Conservation (phyloP, 2,888 invertebrate species). For the Conchocele bisecta region DNA sequence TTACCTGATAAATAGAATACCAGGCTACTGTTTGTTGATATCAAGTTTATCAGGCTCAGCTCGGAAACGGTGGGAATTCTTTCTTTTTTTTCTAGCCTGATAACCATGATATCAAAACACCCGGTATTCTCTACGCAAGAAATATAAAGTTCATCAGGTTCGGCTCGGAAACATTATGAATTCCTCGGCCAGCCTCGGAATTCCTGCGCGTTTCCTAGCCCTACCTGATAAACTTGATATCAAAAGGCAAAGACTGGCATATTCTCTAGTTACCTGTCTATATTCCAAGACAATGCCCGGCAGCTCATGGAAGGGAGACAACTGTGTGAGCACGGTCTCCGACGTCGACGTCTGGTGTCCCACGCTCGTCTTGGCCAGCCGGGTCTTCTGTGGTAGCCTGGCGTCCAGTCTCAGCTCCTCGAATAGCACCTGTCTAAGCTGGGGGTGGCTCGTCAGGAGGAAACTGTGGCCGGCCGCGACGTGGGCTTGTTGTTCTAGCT, state of each 20-base stretch:
- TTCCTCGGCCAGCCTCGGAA: no score
- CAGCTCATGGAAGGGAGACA: conserved; percentile 72
- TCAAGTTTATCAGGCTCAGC: no score
- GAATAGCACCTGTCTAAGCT: conserved; percentile 78
- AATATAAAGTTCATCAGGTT: no score
- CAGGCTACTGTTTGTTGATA: no score
- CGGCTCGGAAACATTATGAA: no score
- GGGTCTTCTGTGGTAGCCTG: conserved; percentile 64
- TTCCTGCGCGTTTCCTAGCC: neutral
- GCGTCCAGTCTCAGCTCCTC: conserved; percentile 76
- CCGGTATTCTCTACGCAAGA: no score
- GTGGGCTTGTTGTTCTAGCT: conserved; percentile 70
- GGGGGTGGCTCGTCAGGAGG: conserved; percentile 73
- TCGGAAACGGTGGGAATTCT: no score
- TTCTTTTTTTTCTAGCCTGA: no score
- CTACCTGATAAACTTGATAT: neutral
- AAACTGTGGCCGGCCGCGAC: conserved; percentile 68
- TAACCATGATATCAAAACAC: no score
- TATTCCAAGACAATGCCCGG: conserved; percentile 78
- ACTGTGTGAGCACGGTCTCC: conserved; percentile 73
- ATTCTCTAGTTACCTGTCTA: conserved; percentile 72
- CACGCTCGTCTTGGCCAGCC: conserved; percentile 72
- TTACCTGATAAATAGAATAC: no score
- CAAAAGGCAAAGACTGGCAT: neutral
- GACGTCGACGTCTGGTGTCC: conserved; percentile 77